Evolutionary conservation across 2,888 invertebrate species (phyloP).

Genomic region (Germaria angustata): DNA sequence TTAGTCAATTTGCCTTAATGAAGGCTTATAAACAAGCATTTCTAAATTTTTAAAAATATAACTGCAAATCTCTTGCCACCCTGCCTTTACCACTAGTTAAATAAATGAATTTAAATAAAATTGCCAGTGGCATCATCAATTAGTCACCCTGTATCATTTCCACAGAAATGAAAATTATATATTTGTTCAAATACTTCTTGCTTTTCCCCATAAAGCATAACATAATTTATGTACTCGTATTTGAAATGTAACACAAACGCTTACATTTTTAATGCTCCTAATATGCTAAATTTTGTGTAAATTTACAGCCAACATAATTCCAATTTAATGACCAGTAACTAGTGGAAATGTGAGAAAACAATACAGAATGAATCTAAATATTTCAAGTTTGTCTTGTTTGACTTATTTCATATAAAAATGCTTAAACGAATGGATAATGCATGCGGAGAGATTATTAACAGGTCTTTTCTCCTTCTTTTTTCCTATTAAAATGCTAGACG

Average conservation of each 20-base stretch:
- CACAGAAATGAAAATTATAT: constrained; percentile 11
- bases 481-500: constrained; percentile 37
- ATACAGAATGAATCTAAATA: constrained; percentile 21
- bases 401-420: neutral
- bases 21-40: no score
- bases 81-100: no score
- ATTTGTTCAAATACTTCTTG: constrained; percentile 1
- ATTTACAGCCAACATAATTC: constrained; percentile 67
- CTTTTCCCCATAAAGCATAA: constrained; percentile 60
- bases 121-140: no score
- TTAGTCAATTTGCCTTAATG: no score
- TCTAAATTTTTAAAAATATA: no score
- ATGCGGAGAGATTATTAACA: constrained; percentile 62
- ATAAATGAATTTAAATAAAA: no score
- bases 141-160: constrained; percentile 39
- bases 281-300: constrained; percentile 66
- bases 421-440: constrained; percentile 25
- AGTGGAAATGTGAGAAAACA: constrained; percentile 41
- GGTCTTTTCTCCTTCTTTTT: constrained; percentile 38
- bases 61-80: no score
- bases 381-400: constrained; percentile 21
- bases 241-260: constrained; percentile 12
- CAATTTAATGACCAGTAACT: constrained; percentile 68
- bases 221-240: constrained; percentile 64
- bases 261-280: constrained; percentile 54